A percentile compares a stretch with the other conserved stretches of the same genome.
Conservation (phyloP, 2,888 invertebrate species). For the Drosophila neonasuta region DNA sequence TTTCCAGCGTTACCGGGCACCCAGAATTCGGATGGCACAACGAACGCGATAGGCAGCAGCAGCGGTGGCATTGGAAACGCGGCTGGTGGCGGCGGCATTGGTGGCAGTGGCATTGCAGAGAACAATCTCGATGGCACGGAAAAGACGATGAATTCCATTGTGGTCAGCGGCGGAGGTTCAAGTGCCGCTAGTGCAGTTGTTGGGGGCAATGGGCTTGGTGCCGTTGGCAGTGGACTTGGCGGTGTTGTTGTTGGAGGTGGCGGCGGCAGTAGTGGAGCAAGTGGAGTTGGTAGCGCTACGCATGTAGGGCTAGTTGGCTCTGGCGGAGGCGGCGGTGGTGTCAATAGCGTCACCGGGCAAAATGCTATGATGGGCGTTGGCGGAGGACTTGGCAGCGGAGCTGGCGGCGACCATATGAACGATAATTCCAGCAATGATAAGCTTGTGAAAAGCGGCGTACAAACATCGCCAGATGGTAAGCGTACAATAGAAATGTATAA, state of each 20-base stretch:
- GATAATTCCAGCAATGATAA: slow-evolving; percentile 83
- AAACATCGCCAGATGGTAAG: slow-evolving; percentile 95
- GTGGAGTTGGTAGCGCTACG: slow-evolving; percentile 62
- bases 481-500: neutral
- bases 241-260: slow-evolving; percentile 54
- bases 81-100: slow-evolving; percentile 43
- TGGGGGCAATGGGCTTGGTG: slow-evolving; percentile 71
- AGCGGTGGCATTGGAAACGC: slow-evolving; percentile 43
- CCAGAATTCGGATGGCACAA: slow-evolving; percentile 86
- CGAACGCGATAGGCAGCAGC: slow-evolving; percentile 75
- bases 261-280: slow-evolving; percentile 49
- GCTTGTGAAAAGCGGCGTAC: slow-evolving; percentile 91
- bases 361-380: slow-evolving; percentile 76
- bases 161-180: slow-evolving; percentile 74
- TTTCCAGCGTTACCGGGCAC: slow-evolving; percentile 99
- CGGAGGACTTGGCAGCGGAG: slow-evolving; percentile 67
- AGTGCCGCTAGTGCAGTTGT: slow-evolving; percentile 66
- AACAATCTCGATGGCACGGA: slow-evolving; percentile 82
- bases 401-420: slow-evolving; percentile 80
- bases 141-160: slow-evolving; percentile 81
- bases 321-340: slow-evolving; percentile 43
- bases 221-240: slow-evolving; percentile 68
- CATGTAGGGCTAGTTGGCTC: slow-evolving; percentile 62
- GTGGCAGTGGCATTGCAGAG: slow-evolving; percentile 70
- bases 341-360: slow-evolving; percentile 66